Percentiles rank a stretch among this genome's conserved stretches.
Evolutionary conservation across 2,797 vertebrate genomes (phyloP).

Genomic region (Lates japonicus): DNA sequence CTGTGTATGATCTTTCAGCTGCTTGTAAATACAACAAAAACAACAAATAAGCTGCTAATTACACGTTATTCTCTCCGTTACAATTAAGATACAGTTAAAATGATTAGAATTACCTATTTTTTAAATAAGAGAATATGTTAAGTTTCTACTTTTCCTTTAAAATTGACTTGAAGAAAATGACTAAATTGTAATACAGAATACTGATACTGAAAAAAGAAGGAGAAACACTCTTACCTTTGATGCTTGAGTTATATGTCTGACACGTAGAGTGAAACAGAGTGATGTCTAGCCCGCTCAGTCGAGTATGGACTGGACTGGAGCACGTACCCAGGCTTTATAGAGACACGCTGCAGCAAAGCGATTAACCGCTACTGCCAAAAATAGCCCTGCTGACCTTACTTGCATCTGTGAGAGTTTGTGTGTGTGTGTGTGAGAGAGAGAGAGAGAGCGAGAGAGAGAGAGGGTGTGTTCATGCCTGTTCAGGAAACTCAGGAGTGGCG

Average conservation of each 20-base stretch:
- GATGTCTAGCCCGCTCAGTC: constrained; percentile 54
- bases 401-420: constrained; percentile 49
- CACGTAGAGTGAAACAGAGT: constrained; percentile 36
- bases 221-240: constrained; percentile 70
- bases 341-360: constrained; percentile 36
- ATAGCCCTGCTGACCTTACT: constrained; percentile 83
- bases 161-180: not conserved
- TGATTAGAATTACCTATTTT: not conserved
- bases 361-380: constrained; percentile 80
- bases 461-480: constrained; percentile 75
- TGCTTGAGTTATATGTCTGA: constrained; percentile 21
- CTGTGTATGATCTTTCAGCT: constrained; percentile 2
- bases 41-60: not conserved
- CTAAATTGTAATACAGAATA: not conserved
- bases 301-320: constrained; percentile 61
- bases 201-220: not conserved
- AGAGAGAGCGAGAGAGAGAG: too few species aligned
- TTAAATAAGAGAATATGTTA: not conserved
- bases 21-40: not conserved
- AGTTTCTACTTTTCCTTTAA: not conserved
- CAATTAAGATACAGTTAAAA: too few species aligned
- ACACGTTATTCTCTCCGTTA: not conserved
- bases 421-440: constrained; percentile 63
- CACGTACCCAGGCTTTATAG: constrained; percentile 77
- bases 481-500: constrained; percentile 78